Percentiles rank a stretch among this genome's conserved stretches.
phyloP scores from a whole-genome alignment of 53 echinoderm and acorn worm genomes.

The Echinometra lucunter region DNA sequence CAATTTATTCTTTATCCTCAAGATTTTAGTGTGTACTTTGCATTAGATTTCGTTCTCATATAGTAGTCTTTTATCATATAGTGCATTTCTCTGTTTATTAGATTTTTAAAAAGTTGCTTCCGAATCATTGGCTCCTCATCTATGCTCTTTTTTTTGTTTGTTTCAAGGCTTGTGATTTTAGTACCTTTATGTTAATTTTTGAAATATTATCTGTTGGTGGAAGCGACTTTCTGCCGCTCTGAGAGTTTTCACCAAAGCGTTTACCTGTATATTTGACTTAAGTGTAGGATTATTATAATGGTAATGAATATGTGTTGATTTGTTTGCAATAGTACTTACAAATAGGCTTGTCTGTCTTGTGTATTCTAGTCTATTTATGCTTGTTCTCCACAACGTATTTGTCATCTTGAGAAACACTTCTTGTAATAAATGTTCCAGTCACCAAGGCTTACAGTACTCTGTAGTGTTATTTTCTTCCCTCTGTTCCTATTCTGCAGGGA shows the following conservation, averaged over 20 bases:
- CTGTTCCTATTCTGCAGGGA: background rate
- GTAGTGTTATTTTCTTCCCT: slow-evolving; percentile 19
- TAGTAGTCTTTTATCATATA: background rate
- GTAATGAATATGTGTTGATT: slow-evolving; percentile 11
- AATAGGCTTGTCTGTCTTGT: slow-evolving; percentile 59
- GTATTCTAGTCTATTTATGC: slow-evolving; percentile 55
- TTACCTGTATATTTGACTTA: background rate
- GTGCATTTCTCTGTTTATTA: background rate
- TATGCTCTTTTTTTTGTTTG: background rate
- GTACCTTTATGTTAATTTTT: background rate
- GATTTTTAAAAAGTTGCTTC: background rate
- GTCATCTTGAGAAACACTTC: background rate
- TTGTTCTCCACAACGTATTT: background rate
- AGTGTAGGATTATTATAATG: slow-evolving; percentile 48
- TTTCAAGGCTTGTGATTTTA: background rate
- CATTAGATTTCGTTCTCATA: background rate
- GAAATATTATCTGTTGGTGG: background rate
- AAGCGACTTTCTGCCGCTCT: background rate
- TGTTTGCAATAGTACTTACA: slow-evolving; percentile 69
- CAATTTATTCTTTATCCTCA: background rate
- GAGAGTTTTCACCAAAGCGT: slow-evolving; percentile 41
- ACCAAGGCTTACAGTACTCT: slow-evolving; percentile 45
- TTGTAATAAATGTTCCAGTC: slow-evolving; percentile 22
- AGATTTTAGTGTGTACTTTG: background rate
- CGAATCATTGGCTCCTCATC: slow-evolving; percentile 6